Evolutionary conservation across 2,797 vertebrate species (phyloP).

Genomic region (Ceryle rudis): DNA sequence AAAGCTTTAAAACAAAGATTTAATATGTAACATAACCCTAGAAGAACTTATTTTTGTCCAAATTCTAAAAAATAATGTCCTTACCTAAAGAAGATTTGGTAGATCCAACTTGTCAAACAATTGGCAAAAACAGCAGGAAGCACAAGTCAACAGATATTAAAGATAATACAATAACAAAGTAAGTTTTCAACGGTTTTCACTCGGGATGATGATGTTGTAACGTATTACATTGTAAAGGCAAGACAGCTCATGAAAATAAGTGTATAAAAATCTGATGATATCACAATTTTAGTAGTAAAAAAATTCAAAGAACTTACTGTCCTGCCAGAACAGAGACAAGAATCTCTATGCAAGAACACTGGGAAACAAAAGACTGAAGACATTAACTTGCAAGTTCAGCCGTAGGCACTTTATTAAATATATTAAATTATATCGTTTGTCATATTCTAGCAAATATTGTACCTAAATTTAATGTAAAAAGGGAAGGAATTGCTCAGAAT

Average conservation of each 20-base stretch:
- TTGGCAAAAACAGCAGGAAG: neutral
- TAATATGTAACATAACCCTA: neutral
- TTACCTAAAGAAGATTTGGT: neutral
- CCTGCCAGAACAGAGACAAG: neutral
- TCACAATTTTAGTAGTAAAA: neutral
- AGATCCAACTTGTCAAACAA: neutral
- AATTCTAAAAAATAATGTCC: neutral
- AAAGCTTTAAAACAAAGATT: neutral
- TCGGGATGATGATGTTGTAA: neutral
- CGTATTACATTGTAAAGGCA: neutral
- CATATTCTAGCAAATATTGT: slow-evolving; percentile 40
- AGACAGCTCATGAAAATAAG: neutral
- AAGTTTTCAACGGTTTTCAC: neutral
- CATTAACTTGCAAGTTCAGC: slow-evolving; percentile 18
- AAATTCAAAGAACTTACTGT: neutral
- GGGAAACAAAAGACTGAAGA: neutral
- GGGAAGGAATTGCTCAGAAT: neutral
- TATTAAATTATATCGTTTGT: slow-evolving; percentile 33
- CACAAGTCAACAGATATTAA: neutral
- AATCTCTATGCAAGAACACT: neutral
- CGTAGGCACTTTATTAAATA: neutral
- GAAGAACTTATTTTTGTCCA: neutral
- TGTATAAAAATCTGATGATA: neutral
- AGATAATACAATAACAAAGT: neutral
- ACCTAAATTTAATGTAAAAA: slow-evolving; percentile 28